These are phyloP conservation scores for Hyla sarda DNA, from an alignment of 2,113 vertebrate genomes.

Conservation along the genomic window DNA sequence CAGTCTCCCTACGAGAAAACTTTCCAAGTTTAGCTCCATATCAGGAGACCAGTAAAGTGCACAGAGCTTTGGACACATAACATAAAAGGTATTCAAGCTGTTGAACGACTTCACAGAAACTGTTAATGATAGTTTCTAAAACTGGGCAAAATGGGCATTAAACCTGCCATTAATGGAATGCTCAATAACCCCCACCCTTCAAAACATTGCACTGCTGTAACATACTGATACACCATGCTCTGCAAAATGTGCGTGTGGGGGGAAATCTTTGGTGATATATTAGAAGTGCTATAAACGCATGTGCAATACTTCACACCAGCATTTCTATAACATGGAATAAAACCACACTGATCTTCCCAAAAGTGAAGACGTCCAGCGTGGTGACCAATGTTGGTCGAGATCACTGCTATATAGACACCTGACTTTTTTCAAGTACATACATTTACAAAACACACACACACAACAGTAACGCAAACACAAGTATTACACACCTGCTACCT, in stretches of 20 bases:
- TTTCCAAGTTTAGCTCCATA: no score
- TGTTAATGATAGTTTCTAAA: no score
- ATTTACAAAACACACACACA: background rate
- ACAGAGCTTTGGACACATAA: no score
- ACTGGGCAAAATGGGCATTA: no score
- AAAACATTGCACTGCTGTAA: no score
- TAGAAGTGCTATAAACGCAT: background rate
- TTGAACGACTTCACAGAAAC: no score
- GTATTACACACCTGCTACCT: background rate
- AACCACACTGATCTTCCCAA: background rate
- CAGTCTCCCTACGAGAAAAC: no score
- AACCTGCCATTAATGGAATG: background rate
- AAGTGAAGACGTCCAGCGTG: background rate
- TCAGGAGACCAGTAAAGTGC: no score
- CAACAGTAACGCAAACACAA: no score
- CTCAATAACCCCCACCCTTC: background rate
- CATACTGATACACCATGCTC: background rate
- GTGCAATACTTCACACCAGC: background rate
- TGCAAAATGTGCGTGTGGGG: background rate
- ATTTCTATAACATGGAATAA: background rate
- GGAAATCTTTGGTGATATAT: no score
- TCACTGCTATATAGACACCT: background rate
- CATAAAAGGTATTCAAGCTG: no score
- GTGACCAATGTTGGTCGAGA: background rate
- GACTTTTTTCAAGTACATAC: background rate